Evolutionary conservation across 2,797 vertebrate genomes (phyloP), one percentile per base, ranked within the genome.

Genomic region (Characodon lateralis): DNA sequence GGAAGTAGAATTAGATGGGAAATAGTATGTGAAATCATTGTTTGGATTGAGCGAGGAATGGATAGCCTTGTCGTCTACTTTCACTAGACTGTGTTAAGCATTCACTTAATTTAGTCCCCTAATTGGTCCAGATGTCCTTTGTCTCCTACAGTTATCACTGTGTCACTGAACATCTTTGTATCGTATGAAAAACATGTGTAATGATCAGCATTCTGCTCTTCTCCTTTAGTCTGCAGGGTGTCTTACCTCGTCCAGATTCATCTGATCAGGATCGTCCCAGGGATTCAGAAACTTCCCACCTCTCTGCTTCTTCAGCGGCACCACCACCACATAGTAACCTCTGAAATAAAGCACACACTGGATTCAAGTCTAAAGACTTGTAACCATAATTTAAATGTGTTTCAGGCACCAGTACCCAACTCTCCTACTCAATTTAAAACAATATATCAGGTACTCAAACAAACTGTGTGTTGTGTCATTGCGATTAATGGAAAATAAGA

Each of bases 311-410:
- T 97, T 99, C 95, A 99, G 96, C 68, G 98, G 98, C 85, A 98
- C 96, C 92, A 99, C 98, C 88, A 99, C 96, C 91, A 99, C 96
- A 78, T 99, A 99, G 92, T 97, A 99, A 83, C 97, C 97, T 94
- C 98, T 99, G 94, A 76, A 87, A 92, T 53, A 86, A 78, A 90
- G 16, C 71, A 82, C 3, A 31, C 24, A 71, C 53, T 65, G 55
- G 26, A 24, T 76, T 89, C 24, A 87, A 22, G 13, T 10, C 63
- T 46, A 26, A 28, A 8, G 12, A 78, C 65, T 58, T 53, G 39
- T 2, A 39, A 78, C 13, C 10, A 76, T 6, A 59, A 65, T 72
- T 58, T 8, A 22, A 20, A 46, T 70, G 2, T 4, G 51, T 48
- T 51, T 26, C 35, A 0, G 39, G 20, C 1, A 35, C 80, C 71